Percentiles rank a stretch among this genome's conserved stretches.
phyloP scores from a whole-genome alignment of 2,888 invertebrate species.

The Luperina nickerlii region DNA sequence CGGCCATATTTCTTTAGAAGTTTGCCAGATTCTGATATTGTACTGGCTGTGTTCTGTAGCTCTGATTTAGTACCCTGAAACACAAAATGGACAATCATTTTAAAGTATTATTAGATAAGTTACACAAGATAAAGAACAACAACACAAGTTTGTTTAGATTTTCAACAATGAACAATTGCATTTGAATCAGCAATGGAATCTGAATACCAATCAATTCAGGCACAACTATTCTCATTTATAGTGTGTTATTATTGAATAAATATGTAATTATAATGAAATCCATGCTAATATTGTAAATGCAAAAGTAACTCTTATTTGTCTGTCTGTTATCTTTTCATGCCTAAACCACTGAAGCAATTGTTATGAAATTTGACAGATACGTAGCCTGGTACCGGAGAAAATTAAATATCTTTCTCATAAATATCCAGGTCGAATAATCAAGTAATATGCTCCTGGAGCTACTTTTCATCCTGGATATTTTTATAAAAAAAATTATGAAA shows the following conservation, averaged over 20 bases:
- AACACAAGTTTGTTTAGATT: background rate
- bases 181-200: background rate
- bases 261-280: background rate
- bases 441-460: background rate
- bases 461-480: background rate
- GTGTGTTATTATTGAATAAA: background rate
- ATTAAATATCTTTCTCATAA: background rate
- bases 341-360: background rate
- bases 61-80: slow-evolving; percentile 94
- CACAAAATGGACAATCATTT: slow-evolving; percentile 5
- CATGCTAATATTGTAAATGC: background rate
- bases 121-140: background rate
- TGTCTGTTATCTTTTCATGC: background rate
- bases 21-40: slow-evolving; percentile 97
- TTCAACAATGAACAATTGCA: background rate
- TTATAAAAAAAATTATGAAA: background rate
- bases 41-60: slow-evolving; percentile 95
- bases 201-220: background rate
- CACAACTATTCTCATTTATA: background rate
- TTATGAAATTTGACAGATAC: background rate
- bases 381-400: background rate
- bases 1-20: slow-evolving; percentile 98
- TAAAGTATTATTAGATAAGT: background rate
- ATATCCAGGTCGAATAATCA: background rate
- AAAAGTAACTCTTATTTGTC: background rate